Conservation (phyloP, 2,888 invertebrate species). For the Pedicia rivosa region DNA sequence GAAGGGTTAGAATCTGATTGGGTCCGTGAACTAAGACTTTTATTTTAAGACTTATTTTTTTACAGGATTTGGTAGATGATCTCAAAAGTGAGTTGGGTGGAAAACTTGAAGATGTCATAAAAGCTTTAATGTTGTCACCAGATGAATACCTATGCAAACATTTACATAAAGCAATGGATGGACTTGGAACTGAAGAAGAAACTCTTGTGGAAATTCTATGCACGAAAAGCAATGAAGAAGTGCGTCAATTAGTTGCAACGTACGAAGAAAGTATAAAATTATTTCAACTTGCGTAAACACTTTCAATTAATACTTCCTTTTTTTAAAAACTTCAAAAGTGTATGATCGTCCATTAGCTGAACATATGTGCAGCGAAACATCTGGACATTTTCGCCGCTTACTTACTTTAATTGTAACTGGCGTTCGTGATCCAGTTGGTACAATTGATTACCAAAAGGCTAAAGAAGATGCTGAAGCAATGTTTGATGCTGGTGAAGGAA, state of each 20-base stretch:
- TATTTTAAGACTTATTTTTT: neutral
- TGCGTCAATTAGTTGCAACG: slow-evolving; percentile 39
- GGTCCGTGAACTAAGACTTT: too few species aligned
- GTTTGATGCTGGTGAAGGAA: slow-evolving; percentile 49
- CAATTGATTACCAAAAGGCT: slow-evolving; percentile 44
- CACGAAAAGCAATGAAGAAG: slow-evolving; percentile 48
- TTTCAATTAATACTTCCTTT: too few species aligned
- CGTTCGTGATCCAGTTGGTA: slow-evolving; percentile 43
- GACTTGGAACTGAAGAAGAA: slow-evolving; percentile 55
- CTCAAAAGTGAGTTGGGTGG: slow-evolving; percentile 57
- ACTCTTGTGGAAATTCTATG: slow-evolving; percentile 60
- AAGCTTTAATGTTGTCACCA: slow-evolving; percentile 50
- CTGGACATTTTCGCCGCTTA: slow-evolving; percentile 57
- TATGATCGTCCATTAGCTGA: slow-evolving; percentile 50
- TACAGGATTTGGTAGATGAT: slow-evolving; percentile 40
- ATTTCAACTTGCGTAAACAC: too few species aligned
- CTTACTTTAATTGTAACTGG: slow-evolving; percentile 52
- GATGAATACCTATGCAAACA: slow-evolving; percentile 55
- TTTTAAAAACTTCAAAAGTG: too few species aligned
- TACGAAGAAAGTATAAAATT: slow-evolving; percentile 39
- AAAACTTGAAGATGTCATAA: slow-evolving; percentile 54
- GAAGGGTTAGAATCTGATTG: slow-evolving; percentile 29
- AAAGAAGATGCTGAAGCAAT: slow-evolving; percentile 51
- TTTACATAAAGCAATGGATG: slow-evolving; percentile 54
- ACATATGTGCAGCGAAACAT: slow-evolving; percentile 59